These are phyloP conservation scores for Saturnia japonica DNA, from an alignment of 2,888 invertebrate species.

Conservation along the genomic window DNA sequence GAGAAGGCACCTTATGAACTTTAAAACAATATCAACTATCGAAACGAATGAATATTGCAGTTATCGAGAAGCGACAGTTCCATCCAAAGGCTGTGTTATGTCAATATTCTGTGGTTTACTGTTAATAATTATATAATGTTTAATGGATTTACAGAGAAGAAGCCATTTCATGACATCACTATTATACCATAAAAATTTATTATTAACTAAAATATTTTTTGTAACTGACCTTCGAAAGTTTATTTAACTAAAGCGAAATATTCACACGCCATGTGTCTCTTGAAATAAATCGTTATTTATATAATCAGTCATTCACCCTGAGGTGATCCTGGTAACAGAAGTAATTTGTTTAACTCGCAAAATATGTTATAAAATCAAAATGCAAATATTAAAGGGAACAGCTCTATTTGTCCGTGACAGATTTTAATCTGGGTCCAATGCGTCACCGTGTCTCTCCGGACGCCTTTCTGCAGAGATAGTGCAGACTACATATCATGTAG, in stretches of 20 bases:
- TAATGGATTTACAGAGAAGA: background rate
- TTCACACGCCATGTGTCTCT: conserved; percentile 21
- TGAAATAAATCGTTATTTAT: background rate
- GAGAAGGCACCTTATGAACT: too few relatives aligned
- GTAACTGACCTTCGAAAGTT: conserved; percentile 25
- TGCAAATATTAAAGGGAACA: conserved; percentile 45
- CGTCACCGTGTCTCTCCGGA: background rate
- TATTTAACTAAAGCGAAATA: background rate
- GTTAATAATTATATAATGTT: too few relatives aligned
- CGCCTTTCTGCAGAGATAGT: background rate
- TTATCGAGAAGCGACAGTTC: too few relatives aligned
- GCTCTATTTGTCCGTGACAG: conserved; percentile 63
- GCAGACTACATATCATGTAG: background rate
- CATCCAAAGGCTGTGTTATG: too few relatives aligned
- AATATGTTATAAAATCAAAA: conserved; percentile 30
- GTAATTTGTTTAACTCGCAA: conserved; percentile 9
- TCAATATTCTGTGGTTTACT: too few relatives aligned
- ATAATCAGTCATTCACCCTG: conserved; percentile 11
- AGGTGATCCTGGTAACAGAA: background rate
- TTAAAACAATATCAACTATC: too few relatives aligned
- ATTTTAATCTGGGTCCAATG: conserved; percentile 55
- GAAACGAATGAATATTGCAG: too few relatives aligned
- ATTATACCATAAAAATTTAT: background rate
- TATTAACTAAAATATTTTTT: background rate
- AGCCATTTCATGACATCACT: background rate